These are phyloP conservation scores for Gymnothorax reevesii DNA, from an alignment of 2,797 vertebrate genomes.

Conservation along the genomic window DNA sequence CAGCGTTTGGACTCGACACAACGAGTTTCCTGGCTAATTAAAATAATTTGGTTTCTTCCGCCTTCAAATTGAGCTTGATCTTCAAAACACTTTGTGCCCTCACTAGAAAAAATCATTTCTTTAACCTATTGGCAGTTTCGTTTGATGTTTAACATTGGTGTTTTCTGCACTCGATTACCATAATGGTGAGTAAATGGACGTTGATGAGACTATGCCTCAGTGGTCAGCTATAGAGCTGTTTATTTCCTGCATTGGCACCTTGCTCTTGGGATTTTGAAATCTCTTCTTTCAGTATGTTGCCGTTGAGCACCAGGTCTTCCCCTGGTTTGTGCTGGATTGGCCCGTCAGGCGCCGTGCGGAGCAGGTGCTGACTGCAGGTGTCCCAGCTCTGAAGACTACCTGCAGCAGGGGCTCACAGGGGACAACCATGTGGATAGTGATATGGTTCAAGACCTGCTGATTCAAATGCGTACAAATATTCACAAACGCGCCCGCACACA, in stretches of 20 bases:
- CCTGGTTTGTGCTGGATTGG: background rate
- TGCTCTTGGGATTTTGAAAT: slow-evolving; percentile 28
- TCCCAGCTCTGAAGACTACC: background rate
- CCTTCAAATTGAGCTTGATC: slow-evolving; percentile 11
- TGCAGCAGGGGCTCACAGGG: background rate
- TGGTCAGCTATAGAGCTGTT: slow-evolving; percentile 23
- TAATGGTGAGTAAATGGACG: slow-evolving; percentile 27
- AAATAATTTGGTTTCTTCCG: background rate
- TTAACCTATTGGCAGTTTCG: background rate
- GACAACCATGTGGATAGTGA: background rate
- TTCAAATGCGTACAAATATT: background rate
- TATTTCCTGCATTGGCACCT: slow-evolving; percentile 33
- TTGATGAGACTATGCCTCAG: background rate
- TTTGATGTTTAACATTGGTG: background rate
- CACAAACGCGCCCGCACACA: slow-evolving; percentile 1
- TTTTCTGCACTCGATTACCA: slow-evolving; percentile 33
- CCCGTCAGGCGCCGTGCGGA: background rate
- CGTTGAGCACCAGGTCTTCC: slow-evolving; percentile 4
- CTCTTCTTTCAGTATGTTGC: slow-evolving; percentile 44
- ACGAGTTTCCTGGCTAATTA: background rate
- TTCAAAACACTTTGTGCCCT: slow-evolving; percentile 1
- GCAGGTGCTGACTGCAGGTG: background rate
- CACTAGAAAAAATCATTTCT: background rate
- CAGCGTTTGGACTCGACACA: background rate
- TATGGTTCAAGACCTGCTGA: background rate